phyloP scores from a whole-genome alignment of 2,797 vertebrate genomes.

The Danio jaintianensis region DNA sequence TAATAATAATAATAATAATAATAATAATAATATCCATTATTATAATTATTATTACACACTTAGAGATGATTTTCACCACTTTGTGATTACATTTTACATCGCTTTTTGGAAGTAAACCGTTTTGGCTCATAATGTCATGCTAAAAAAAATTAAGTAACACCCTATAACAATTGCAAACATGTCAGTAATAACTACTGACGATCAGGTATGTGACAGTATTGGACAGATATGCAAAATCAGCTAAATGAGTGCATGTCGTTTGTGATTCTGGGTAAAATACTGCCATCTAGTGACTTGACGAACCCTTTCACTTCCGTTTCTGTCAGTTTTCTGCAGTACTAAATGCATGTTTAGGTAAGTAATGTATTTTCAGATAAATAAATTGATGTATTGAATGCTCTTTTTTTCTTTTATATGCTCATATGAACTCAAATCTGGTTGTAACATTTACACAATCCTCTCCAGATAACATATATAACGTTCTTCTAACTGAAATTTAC shows the following conservation, averaged over 20 bases:
- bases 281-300: constrained; percentile 88
- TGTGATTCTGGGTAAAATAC: constrained; percentile 77
- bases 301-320: constrained; percentile 51
- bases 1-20: too few species aligned
- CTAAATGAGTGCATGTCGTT: constrained; percentile 67
- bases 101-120: background rate
- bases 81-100: background rate
- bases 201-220: constrained; percentile 53
- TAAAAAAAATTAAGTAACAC: constrained; percentile 3
- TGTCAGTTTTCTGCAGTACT: background rate
- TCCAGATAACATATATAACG: background rate
- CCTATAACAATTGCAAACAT: constrained; percentile 32
- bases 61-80: background rate
- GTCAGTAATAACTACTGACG: constrained; percentile 58
- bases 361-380: background rate
- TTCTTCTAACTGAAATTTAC: background rate
- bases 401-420: background rate
- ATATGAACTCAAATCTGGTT: background rate
- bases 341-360: background rate
- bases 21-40: background rate
- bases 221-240: constrained; percentile 43
- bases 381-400: background rate
- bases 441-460: background rate
- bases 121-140: background rate
- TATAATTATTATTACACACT: background rate